These are phyloP conservation scores for Ophion slaviceki DNA, from an alignment of 2,888 invertebrate species.

Conservation along the genomic window DNA sequence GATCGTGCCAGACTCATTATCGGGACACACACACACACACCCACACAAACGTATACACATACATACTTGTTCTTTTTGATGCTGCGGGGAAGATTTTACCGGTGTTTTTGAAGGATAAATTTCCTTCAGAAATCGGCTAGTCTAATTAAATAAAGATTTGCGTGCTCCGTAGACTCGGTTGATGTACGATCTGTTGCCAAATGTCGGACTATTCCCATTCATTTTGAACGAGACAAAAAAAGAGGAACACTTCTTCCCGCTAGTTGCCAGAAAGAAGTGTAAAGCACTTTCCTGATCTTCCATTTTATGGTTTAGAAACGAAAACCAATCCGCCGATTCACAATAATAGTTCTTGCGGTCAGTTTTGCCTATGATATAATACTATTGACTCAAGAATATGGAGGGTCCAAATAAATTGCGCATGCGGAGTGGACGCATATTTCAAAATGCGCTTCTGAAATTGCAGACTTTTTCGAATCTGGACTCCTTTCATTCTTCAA, in stretches of 20 bases:
- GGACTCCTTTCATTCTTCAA: too few species aligned
- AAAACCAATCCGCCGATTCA: too few species aligned
- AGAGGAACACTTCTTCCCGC: background rate
- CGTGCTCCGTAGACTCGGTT: background rate
- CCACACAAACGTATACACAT: background rate
- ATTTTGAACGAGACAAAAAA: constrained; percentile 16
- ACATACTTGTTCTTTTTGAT: background rate
- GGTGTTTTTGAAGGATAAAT: constrained; percentile 24
- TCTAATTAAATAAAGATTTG: constrained; percentile 43
- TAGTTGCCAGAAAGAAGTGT: background rate
- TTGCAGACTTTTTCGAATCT: too few species aligned
- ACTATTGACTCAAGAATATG: too few species aligned
- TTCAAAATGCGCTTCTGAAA: too few species aligned
- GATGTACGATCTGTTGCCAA: constrained; percentile 26
- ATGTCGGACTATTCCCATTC: constrained; percentile 8
- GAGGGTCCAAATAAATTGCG: too few species aligned
- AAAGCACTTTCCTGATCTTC: too few species aligned
- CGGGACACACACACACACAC: constrained; percentile 5
- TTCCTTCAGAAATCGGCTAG: constrained; percentile 40
- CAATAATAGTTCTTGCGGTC: too few species aligned
- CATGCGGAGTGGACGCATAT: too few species aligned
- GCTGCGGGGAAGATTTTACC: constrained; percentile 18
- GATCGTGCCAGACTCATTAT: constrained; percentile 57
- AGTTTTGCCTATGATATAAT: too few species aligned
- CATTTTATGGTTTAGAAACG: too few species aligned